phyloP scores from a whole-genome alignment of 2,797 vertebrate genomes.

The Chrysolophus pictus region DNA sequence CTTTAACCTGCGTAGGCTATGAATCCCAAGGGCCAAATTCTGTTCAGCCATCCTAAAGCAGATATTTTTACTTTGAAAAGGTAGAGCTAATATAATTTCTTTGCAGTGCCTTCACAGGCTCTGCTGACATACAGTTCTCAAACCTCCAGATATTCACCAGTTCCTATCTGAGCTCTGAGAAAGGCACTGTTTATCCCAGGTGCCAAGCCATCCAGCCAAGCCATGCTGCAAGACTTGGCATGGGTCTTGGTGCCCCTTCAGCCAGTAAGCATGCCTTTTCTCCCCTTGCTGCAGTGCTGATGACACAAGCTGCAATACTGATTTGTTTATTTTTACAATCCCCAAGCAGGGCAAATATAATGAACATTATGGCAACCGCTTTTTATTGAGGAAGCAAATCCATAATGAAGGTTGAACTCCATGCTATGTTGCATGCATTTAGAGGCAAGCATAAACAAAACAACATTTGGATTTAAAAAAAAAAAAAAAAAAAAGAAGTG shows the following conservation, averaged over 20 bases:
- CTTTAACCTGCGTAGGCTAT: conserved; percentile 25
- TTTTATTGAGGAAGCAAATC: not conserved
- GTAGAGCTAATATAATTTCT: not conserved
- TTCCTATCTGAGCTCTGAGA: not conserved
- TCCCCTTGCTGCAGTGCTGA: not conserved
- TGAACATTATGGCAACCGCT: not conserved
- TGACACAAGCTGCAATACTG: not conserved
- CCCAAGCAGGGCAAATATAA: not conserved
- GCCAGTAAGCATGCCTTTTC: not conserved
- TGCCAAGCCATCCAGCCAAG: not conserved
- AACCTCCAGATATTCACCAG: not conserved
- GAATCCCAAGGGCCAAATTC: conserved; percentile 41
- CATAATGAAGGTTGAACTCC: not conserved
- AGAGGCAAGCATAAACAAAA: not conserved
- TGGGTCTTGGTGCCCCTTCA: not conserved
- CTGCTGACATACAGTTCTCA: not conserved
- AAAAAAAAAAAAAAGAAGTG: not conserved
- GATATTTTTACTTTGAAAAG: conserved; percentile 15
- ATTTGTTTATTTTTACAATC: not conserved
- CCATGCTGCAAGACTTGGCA: not conserved
- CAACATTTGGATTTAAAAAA: not conserved
- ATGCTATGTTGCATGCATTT: not conserved
- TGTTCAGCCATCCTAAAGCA: not conserved
- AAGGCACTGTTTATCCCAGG: not conserved
- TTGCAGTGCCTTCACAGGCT: not conserved